Evolutionary conservation across 92 coral and sea anemone genomes (phyloP).

Genomic region (Phymanthus crucifer): DNA sequence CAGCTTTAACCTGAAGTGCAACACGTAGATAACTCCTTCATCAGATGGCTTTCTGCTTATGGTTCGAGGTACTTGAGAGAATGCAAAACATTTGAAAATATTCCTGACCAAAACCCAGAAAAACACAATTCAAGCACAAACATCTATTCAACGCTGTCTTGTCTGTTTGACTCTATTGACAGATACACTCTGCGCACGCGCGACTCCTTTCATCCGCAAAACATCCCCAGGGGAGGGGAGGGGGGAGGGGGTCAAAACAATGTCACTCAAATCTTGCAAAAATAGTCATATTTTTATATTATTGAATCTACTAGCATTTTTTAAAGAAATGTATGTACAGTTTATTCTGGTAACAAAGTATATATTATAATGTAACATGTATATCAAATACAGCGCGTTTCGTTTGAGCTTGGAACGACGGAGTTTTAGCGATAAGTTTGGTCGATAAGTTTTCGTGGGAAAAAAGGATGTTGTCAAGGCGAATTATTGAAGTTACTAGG

Average conservation of each 20-base stretch:
- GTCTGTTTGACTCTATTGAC: slow-evolving; percentile 46
- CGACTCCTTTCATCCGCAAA: not conserved
- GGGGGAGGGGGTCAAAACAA: not conserved
- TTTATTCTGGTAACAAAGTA: not conserved
- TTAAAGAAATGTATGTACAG: not conserved
- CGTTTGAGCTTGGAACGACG: too few relatives aligned
- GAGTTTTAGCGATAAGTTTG: too few relatives aligned
- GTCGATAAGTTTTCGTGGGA: too few relatives aligned
- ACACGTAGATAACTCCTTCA: slow-evolving; percentile 4
- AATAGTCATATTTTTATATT: not conserved
- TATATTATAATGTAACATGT: not conserved
- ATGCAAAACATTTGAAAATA: slow-evolving; percentile 42
- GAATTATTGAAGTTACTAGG: too few relatives aligned
- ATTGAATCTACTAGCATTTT: not conserved
- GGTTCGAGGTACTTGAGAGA: slow-evolving; percentile 29
- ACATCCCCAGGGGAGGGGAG: slow-evolving; percentile 1
- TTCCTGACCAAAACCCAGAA: slow-evolving; percentile 8
- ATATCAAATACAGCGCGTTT: not conserved
- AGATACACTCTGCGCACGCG: slow-evolving; percentile 57
- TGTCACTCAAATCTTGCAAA: not conserved
- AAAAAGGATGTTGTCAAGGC: too few relatives aligned
- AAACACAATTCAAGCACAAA: not conserved
- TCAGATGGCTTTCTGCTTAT: slow-evolving; percentile 15
- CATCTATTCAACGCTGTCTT: slow-evolving; percentile 21
- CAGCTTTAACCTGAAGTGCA: not conserved